A percentile compares a stretch with the other conserved stretches of the same genome.
Evolutionary conservation across 2,113 vertebrate species (phyloP).

Genomic region (Corvus moneduloides): DNA sequence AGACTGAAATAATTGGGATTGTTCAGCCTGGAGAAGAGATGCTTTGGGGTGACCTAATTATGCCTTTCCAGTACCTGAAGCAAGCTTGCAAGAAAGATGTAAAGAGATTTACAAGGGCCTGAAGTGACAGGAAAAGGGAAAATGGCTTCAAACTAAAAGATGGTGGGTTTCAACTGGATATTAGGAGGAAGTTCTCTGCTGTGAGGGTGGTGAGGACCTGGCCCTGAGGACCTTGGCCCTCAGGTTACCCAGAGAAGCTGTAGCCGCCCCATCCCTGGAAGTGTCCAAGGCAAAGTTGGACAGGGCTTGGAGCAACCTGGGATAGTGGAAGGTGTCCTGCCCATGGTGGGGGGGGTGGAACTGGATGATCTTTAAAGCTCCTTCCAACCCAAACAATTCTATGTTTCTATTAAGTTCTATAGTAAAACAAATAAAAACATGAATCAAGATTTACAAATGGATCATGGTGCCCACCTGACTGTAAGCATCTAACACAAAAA

Average conservation of each 20-base stretch:
- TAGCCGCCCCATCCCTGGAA: background rate
- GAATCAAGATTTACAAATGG: background rate
- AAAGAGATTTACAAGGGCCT: background rate
- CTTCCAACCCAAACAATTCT: background rate
- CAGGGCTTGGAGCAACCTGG: background rate
- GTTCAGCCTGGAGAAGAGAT: background rate
- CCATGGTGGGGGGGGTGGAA: background rate
- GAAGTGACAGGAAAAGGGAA: background rate
- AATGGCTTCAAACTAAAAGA: background rate
- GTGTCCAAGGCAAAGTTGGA: background rate
- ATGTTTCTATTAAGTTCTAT: background rate
- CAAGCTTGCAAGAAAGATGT: background rate
- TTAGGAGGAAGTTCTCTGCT: background rate
- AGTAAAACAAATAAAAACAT: background rate
- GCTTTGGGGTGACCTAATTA: background rate
- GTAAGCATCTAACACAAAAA: background rate
- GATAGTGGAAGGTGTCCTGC: background rate
- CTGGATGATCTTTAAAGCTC: background rate
- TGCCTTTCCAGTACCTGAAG: background rate
- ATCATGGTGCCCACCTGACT: background rate
- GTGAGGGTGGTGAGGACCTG: background rate
- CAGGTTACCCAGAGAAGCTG: background rate
- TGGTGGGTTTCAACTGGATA: background rate
- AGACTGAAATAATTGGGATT: background rate
- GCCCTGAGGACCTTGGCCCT: background rate